Base-by-base conservation (phyloP, 2,888 invertebrate species). In the Amblyjoppa proteus region DNA sequence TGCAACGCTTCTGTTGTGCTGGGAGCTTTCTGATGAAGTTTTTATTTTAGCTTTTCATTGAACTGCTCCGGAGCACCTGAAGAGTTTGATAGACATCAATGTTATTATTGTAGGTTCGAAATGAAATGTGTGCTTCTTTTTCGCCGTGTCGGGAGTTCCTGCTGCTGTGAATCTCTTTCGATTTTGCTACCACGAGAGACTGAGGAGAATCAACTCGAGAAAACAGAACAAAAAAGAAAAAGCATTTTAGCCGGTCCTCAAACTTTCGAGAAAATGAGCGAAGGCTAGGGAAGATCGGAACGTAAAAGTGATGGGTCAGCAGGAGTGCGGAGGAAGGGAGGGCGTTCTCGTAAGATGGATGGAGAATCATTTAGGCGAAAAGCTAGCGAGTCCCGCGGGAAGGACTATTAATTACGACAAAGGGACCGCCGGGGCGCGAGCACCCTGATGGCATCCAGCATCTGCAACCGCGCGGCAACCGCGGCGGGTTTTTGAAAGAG, bases 321-420 rank as follows among this genome's bases (percentile, higher is more conserved):
- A 75, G 64, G 28, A 16, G 64, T 31, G 41, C 20, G 41, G 78
- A 70, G 73, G 41, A 75, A 68, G 73, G 71, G 51, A 31, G 71
- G 73, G 77, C 77, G 45, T 49, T 49, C 45, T 85, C 66, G 71
- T 75, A 93, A 93, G 94, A 94, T 94, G 92, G 92, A 94, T 94
- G 93, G 89, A 91, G 90, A 93, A 94, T 94, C 93, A 94, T 94
- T 94, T 92, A 92, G 90, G 91, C 89, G 45, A 91, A 90, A 91
- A 91, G 90, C 90, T 89, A 80, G 90, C 88, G 89, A 85, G 88
- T 87, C 87, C 87, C 81, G 85, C 82, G 84, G 88, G 90, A 88
- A 90, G 92, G 90, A 93, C 94, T 93, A 94, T 94, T 94, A 94
- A 94, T 94, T 94, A 94, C 91, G 91, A 92, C 92, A 94, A 94